Percentiles rank a stretch among this genome's conserved stretches.
phyloP scores from a whole-genome alignment of 2,797 vertebrate genomes.

The Syndactyla subalaris region DNA sequence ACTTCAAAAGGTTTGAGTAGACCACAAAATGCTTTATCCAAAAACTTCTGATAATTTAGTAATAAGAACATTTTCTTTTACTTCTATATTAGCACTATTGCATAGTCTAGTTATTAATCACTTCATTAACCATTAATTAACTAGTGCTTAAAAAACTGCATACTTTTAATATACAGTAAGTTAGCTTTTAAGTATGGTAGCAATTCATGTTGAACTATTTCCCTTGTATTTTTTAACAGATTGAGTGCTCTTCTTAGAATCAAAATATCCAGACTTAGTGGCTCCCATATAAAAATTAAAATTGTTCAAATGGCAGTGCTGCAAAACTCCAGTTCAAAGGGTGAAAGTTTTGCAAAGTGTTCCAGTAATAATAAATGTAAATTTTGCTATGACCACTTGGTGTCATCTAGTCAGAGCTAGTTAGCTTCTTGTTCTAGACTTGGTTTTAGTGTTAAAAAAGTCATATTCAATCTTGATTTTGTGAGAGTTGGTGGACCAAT shows the following conservation, averaged over 20 bases:
- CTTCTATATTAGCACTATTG: background rate
- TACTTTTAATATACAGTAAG: background rate
- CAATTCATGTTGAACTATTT: background rate
- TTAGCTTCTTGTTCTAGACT: background rate
- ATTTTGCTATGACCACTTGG: conserved; percentile 63
- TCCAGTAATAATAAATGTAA: conserved; percentile 64
- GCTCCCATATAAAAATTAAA: conserved; percentile 14
- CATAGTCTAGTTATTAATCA: background rate
- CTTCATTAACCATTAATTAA: background rate
- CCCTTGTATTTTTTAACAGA: background rate
- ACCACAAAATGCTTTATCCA: background rate
- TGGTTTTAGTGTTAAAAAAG: background rate
- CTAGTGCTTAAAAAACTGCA: background rate
- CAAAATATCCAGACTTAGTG: conserved; percentile 42
- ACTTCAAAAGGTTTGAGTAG: background rate
- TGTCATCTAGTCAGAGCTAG: conserved; percentile 55
- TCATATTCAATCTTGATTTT: background rate
- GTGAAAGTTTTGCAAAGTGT: conserved; percentile 27
- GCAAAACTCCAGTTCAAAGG: conserved; percentile 35
- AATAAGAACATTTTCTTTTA: background rate
- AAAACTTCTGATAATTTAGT: background rate
- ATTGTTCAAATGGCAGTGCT: conserved; percentile 14
- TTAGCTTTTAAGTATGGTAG: background rate
- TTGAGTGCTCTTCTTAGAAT: background rate
- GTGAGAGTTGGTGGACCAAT: background rate